These are phyloP conservation scores for Diplodus sargus DNA, from an alignment of 2,797 vertebrate genomes.

Conservation along the genomic window DNA sequence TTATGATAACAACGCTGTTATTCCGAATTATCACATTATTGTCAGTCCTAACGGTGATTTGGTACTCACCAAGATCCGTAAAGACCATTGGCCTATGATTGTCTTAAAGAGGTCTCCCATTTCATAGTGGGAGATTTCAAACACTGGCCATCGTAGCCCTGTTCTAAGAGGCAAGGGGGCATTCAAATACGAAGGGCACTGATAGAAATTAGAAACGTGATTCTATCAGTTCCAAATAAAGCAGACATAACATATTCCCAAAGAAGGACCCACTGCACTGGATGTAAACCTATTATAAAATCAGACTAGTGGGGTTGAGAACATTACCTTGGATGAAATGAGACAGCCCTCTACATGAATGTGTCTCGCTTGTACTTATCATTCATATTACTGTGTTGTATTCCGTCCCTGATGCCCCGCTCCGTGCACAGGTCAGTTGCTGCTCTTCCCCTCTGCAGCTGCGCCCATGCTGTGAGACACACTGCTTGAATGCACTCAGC, in stretches of 20 bases:
- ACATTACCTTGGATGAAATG: not conserved
- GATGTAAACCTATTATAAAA: not conserved
- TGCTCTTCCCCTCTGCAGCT: slow-evolving; percentile 42
- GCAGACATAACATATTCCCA: not conserved
- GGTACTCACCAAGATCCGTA: too few relatives aligned
- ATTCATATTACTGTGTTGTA: not conserved
- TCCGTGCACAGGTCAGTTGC: slow-evolving; percentile 20
- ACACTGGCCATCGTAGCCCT: too few relatives aligned
- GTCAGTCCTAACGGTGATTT: not conserved
- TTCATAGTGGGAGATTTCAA: too few relatives aligned
- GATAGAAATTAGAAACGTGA: too few relatives aligned
- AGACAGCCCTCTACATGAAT: not conserved
- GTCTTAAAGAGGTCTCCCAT: too few relatives aligned
- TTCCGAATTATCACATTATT: not conserved
- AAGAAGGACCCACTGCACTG: not conserved
- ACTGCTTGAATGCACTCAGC: slow-evolving; percentile 38
- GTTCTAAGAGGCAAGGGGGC: too few relatives aligned
- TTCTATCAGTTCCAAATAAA: too few relatives aligned
- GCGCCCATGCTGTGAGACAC: slow-evolving; percentile 31
- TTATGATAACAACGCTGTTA: not conserved
- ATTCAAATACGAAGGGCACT: too few relatives aligned
- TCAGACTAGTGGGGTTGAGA: not conserved
- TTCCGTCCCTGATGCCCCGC: slow-evolving; percentile 2
- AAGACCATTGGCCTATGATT: too few relatives aligned
- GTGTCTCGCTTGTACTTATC: not conserved